These are phyloP conservation scores for Anser brachyrhynchus DNA, from an alignment of 2,113 vertebrate species.

Conservation along the genomic window DNA sequence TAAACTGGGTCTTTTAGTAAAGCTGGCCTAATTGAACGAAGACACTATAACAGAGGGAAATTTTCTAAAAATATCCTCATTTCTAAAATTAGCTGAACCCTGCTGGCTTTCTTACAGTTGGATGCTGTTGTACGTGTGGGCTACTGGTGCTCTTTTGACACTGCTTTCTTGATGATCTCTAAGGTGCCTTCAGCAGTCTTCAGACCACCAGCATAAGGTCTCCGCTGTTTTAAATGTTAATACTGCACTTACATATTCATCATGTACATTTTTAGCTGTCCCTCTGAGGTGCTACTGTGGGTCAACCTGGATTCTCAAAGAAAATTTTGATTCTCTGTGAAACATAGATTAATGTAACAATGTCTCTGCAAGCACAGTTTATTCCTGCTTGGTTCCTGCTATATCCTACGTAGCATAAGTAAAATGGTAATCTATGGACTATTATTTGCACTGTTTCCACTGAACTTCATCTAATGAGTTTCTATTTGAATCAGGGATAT, in stretches of 20 bases:
- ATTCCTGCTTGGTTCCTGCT: not conserved
- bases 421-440: not conserved
- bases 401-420: not conserved
- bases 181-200: not conserved
- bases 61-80: constrained; percentile 12
- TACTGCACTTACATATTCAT: not conserved
- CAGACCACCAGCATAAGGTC: not conserved
- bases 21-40: not conserved
- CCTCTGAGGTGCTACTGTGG: not conserved
- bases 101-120: not conserved
- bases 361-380: not conserved
- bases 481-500: not conserved
- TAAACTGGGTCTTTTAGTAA: not conserved
- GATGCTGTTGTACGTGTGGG: not conserved
- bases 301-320: not conserved
- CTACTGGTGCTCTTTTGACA: not conserved
- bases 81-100: constrained; percentile 5
- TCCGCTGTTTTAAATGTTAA: not conserved
- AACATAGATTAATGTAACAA: not conserved
- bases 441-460: not conserved
- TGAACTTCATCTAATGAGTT: not conserved
- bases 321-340: not conserved
- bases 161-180: not conserved
- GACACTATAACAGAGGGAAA: not conserved
- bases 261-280: not conserved